Evolutionary conservation across 37 sponge, comb jelly and placozoan genomes (phyloP), one percentile per base, ranked within the genome.

Genomic region (Eunapius fragilis): DNA sequence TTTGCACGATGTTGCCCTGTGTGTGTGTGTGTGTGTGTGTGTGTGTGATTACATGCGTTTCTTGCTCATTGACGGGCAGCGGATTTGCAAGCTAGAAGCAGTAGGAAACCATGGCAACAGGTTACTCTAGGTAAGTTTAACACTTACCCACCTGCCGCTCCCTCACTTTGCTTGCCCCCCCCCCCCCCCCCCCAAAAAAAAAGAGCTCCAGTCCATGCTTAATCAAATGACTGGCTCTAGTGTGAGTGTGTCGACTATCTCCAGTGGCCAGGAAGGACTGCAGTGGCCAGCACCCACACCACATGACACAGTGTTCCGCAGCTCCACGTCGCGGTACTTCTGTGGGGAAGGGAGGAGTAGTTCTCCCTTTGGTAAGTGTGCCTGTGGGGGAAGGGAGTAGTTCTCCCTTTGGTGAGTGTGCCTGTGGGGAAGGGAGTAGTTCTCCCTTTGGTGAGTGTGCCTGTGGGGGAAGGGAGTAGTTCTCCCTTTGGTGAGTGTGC

Each of bases 281-380:
- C 23, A 33, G 23, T 85, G 90, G 90, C 86, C 86, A 0, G 24
- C 72, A 0, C 73, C 34, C 31, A 34, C 13, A 0, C 68, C 76
- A 30, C 73, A 74, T 50, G 92, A 88, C 26, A 13, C 70, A 24
- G 31, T 97, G 14, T 85, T 97, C 32, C 74, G 75, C 17, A 77
- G 88, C n/a, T 71, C 90, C 36, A 75, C 71, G 10, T 91, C 95
- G 7, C 73, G 84, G 4, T 97, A 86, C 94, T 97, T 97, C 78
- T 93, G 93, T 87, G 98, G 98, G 1, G 90, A 97, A 67, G 92
- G 90, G 35, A 78, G 98, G 37, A 86, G 87, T 32, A 75, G 71
- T 27, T 93, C 94, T 25, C 98, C 98, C 24, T 97, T 97, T 85
- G 84, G 94, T 93, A 27, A 83, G 91, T 30, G 69, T 50, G 5